Conservation (phyloP, 2,888 invertebrate species). For the Didymodactylos carnosus region DNA sequence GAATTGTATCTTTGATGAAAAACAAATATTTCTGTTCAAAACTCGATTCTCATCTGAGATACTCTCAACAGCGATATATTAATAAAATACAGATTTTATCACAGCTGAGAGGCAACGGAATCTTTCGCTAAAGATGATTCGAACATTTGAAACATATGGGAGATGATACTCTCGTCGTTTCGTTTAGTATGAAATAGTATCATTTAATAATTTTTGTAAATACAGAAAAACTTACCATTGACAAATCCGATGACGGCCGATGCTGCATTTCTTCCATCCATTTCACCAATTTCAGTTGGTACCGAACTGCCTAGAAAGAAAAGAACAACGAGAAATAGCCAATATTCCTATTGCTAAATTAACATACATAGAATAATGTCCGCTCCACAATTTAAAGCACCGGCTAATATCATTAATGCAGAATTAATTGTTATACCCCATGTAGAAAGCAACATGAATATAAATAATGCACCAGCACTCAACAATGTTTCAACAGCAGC, state of each 20-base stretch:
- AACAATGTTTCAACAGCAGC: conserved; percentile 27
- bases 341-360: background rate
- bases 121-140: no score
- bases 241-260: conserved; percentile 36
- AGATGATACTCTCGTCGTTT: no score
- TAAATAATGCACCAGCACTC: conserved; percentile 27
- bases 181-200: no score
- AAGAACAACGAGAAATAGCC: background rate
- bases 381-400: conserved; percentile 36
- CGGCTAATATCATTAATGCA: conserved; percentile 33
- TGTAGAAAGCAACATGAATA: conserved; percentile 32
- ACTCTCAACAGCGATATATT: no score
- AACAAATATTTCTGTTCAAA: no score
- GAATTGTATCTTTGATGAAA: no score
- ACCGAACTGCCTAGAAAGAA: conserved; percentile 30
- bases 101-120: no score
- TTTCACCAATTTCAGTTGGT: conserved; percentile 36
- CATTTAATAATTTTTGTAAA: no score
- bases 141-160: no score
- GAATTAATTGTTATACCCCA: conserved; percentile 32
- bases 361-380: conserved; percentile 32
- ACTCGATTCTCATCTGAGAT: no score
- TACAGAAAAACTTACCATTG: conserved; percentile 37
- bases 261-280: conserved; percentile 32
- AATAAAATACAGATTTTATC: no score